These are phyloP conservation scores for Theonella swinhoei DNA, from an alignment of 37 sponge, comb jelly and placozoan genomes.

Conservation along the genomic window DNA sequence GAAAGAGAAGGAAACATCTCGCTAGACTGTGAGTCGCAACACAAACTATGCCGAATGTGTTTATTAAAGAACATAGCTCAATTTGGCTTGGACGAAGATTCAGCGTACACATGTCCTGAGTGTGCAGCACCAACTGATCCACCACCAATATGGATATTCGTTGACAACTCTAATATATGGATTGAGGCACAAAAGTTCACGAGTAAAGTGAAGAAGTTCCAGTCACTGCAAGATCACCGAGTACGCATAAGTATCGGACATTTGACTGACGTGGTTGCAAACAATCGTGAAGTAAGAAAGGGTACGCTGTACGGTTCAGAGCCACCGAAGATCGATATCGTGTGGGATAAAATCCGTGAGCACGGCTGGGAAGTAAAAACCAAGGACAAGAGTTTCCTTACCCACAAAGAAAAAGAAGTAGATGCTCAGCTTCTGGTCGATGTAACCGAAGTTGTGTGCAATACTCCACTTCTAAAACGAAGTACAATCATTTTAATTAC, in stretches of 20 bases:
- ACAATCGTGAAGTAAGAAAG: slow-evolving; percentile 4
- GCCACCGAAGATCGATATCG: slow-evolving; percentile 32
- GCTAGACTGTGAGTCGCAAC: neutral
- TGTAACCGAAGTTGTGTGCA: slow-evolving; percentile 19
- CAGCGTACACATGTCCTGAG: neutral
- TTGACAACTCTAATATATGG: neutral
- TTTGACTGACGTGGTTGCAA: slow-evolving; percentile 22
- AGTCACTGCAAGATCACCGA: slow-evolving; percentile 17
- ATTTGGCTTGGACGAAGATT: neutral
- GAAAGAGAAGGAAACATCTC: neutral
- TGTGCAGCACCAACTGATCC: neutral
- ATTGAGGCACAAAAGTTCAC: neutral
- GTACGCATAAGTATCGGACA: slow-evolving; percentile 37
- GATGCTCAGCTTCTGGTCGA: slow-evolving; percentile 29
- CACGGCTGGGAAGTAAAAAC: slow-evolving; percentile 23
- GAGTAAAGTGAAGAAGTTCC: neutral
- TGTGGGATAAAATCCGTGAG: slow-evolving; percentile 31
- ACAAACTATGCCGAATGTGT: neutral
- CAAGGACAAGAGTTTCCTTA: slow-evolving; percentile 6
- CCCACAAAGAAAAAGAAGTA: slow-evolving; percentile 45
- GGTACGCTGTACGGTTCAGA: slow-evolving; percentile 42
- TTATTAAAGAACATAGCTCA: neutral
- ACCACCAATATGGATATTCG: neutral
- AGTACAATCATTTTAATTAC: slow-evolving; percentile 28
- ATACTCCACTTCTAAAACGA: slow-evolving; percentile 7